Evolutionary conservation across 1,140 invertebrate species (phyloP).

Genomic region (Brachionus koreanus): DNA sequence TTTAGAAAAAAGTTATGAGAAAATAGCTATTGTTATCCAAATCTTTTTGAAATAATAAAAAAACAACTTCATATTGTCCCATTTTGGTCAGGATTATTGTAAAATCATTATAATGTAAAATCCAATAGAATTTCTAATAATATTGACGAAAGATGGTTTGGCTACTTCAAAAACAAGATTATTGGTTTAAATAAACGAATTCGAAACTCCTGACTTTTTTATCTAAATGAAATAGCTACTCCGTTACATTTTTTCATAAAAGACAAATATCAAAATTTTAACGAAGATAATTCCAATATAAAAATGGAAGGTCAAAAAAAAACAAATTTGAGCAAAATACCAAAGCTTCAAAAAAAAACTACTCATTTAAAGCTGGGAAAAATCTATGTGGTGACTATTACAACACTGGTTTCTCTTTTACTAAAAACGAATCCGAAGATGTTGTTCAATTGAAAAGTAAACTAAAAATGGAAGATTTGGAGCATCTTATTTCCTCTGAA

Average conservation of each 20-base stretch:
- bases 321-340: neutral
- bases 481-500: neutral
- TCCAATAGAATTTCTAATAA: neutral
- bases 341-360: neutral
- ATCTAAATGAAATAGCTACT: neutral
- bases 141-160: neutral
- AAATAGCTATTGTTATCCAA: neutral
- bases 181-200: neutral
- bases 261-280: neutral
- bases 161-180: constrained; percentile 10
- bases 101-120: neutral
- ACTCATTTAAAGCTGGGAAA: neutral
- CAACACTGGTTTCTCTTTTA: neutral
- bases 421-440: neutral
- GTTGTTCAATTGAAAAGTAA: neutral
- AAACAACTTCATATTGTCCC: neutral
- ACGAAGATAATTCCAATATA: neutral
- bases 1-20: too few relatives aligned
- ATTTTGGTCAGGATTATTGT: neutral
- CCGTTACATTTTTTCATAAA: neutral
- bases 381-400: neutral
- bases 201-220: neutral
- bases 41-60: neutral
- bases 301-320: neutral
- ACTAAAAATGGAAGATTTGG: neutral